A percentile compares a stretch with the other conserved stretches of the same genome.
Evolutionary conservation across 2,113 vertebrate genomes (phyloP).

Genomic region (Kryptolebias marmoratus): DNA sequence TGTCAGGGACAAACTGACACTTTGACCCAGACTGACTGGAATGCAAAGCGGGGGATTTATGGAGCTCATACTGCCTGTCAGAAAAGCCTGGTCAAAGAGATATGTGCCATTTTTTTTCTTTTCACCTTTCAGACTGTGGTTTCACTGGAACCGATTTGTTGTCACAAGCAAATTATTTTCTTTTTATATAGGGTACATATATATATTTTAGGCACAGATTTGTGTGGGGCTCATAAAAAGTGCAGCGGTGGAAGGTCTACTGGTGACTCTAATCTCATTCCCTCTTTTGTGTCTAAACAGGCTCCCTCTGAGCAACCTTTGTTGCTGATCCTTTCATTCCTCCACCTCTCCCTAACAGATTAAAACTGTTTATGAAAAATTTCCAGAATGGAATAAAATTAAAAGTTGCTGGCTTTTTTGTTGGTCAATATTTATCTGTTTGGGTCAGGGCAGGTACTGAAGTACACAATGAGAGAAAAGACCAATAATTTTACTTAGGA

Average conservation of each 20-base stretch:
- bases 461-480: slow-evolving; percentile 40
- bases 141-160: slow-evolving; percentile 48
- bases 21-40: slow-evolving; percentile 69
- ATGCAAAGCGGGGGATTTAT: slow-evolving; percentile 67
- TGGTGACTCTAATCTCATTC: slow-evolving; percentile 47
- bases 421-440: slow-evolving; percentile 45
- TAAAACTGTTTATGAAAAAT: slow-evolving; percentile 63
- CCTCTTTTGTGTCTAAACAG: slow-evolving; percentile 44
- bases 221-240: slow-evolving; percentile 42
- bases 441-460: slow-evolving; percentile 26
- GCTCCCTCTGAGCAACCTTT: slow-evolving; percentile 58
- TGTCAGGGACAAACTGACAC: slow-evolving; percentile 60
- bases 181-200: not conserved
- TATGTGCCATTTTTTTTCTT: slow-evolving; percentile 44
- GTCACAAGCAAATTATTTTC: slow-evolving; percentile 49
- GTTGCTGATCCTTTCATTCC: slow-evolving; percentile 55
- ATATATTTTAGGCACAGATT: slow-evolving; percentile 20
- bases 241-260: slow-evolving; percentile 54
- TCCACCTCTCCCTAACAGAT: slow-evolving; percentile 31
- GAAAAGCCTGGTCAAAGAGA: slow-evolving; percentile 51
- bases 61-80: slow-evolving; percentile 47
- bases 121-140: slow-evolving; percentile 40
- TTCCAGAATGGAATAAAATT: slow-evolving; percentile 57
- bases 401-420: slow-evolving; percentile 48
- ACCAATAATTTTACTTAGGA: slow-evolving; percentile 47